phyloP scores from a whole-genome alignment of 53 echinoderm and acorn worm genomes.

The Antedon mediterranea region DNA sequence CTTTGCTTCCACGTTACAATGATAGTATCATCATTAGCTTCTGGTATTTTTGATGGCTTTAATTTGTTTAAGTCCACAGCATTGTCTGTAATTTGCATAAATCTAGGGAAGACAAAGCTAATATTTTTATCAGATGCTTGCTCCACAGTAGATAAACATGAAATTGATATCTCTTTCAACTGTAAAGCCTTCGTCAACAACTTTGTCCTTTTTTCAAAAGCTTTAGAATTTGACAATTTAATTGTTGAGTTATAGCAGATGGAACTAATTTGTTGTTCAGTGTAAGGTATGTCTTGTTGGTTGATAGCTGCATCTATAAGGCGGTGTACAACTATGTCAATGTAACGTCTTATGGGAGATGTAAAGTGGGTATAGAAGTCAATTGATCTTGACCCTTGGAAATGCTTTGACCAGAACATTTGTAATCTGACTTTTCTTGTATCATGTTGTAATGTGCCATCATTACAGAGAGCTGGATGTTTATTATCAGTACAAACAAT shows the following conservation, averaged over 20 bases:
- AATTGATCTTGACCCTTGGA: neutral
- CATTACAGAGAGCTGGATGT: constrained; percentile 53
- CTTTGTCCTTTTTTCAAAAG: constrained; percentile 33
- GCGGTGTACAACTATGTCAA: constrained; percentile 73
- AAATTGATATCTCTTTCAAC: constrained; percentile 46
- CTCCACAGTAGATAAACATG: constrained; percentile 29
- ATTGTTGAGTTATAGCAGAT: constrained; percentile 58
- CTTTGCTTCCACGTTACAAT: constrained; percentile 24
- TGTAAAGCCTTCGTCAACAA: constrained; percentile 51
- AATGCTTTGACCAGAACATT: constrained; percentile 22
- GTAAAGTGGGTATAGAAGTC: constrained; percentile 40
- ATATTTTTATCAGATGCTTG: constrained; percentile 25
- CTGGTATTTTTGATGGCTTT: constrained; percentile 11
- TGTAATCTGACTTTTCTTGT: constrained; percentile 39
- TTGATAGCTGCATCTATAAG: constrained; percentile 37
- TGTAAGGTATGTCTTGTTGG: constrained; percentile 33
- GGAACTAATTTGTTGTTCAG: constrained; percentile 30
- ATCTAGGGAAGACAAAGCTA: constrained; percentile 23
- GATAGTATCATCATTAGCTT: constrained; percentile 7
- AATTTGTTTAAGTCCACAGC: constrained; percentile 1
- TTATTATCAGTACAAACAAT: constrained; percentile 44
- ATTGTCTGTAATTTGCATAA: neutral
- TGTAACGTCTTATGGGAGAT: constrained; percentile 63
- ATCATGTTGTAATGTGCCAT: constrained; percentile 28
- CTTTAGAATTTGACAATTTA: constrained; percentile 33